These are phyloP conservation scores for Spea bombifrons DNA, from an alignment of 2,113 vertebrate species.

Conservation along the genomic window DNA sequence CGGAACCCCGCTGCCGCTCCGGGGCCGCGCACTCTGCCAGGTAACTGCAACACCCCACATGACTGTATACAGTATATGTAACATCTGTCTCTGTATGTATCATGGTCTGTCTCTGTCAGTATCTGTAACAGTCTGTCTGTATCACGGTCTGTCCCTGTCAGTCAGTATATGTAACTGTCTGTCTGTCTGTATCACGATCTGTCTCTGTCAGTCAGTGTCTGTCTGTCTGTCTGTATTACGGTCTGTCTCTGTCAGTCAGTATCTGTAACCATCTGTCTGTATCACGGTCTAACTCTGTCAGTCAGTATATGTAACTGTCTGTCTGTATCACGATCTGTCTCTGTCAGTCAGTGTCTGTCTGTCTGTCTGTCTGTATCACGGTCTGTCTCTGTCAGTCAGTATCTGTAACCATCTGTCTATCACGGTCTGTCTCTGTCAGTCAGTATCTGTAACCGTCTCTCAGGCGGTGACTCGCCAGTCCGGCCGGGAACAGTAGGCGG, in stretches of 20 bases:
- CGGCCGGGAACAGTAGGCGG: no score
- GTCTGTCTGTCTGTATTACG: not conserved
- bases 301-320: not conserved
- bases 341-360: not conserved
- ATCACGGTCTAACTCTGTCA: not conserved
- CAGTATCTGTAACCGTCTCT: not conserved
- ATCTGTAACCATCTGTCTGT: not conserved
- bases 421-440: not conserved
- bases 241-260: not conserved
- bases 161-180: not conserved
- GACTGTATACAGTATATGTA: no score
- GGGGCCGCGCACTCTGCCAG: no score
- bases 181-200: not conserved
- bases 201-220: not conserved
- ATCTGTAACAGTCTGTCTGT: not conserved
- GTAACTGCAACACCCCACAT: no score
- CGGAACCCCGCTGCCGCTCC: no score
- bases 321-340: not conserved
- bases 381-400: not conserved
- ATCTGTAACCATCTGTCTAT: not conserved
- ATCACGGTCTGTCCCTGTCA: not conserved
- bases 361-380: no score
- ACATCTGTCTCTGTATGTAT: not conserved
- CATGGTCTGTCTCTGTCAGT: not conserved
- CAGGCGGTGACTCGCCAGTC: not conserved